Evolutionary conservation across 2,888 invertebrate species (phyloP), one percentile per base, ranked within the genome.

Genomic region (Eupithecia inturbata): DNA sequence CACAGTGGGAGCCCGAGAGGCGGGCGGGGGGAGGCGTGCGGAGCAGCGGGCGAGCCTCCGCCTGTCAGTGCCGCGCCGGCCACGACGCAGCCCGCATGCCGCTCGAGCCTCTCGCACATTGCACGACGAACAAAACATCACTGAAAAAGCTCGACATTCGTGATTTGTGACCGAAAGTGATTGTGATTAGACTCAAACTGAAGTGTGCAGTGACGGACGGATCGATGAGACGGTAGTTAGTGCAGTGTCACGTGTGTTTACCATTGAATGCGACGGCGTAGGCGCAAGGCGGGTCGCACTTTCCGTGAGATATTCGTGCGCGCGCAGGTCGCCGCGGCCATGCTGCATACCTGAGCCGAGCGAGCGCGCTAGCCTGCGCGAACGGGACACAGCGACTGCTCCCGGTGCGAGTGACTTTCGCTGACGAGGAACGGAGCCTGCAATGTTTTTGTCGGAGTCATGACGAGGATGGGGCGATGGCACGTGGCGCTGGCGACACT

Each of bases 321-420:
- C 92, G 91, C 89, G 89, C 92, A 91, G 93, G 91, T 92, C 92
- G 92, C 87, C 89, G 93, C 94, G 93, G 94, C 94, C 94, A 94
- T 94, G 94, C 94, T 94, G 94, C 94, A 94, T 94, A 94, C 94
- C 94, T 94, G 92, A 93, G 88, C 84, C 84, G 92, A 93, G 92
- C 83, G 93, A 93, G 92, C 83, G 91, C 92, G 93, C 92, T 84
- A 89, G 88, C 87, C 85, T 91, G 93, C 90, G 94, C 88, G 93
- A 93, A 91, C 91, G 92, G 91, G 93, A 92, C 91, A 88, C 89
- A 90, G 87, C 88, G 86, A 90, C 86, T 82, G 87, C 83, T 90
- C 88, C 89, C 87, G 88, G 88, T 81, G 87, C 84, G 84, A 87
- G 85, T 85, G 83, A 89, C 88, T 91, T 91, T 90, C 86, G 88